These are phyloP conservation scores for Halichoerus grypus DNA, from an alignment of 2,113 vertebrate species.

Conservation along the genomic window DNA sequence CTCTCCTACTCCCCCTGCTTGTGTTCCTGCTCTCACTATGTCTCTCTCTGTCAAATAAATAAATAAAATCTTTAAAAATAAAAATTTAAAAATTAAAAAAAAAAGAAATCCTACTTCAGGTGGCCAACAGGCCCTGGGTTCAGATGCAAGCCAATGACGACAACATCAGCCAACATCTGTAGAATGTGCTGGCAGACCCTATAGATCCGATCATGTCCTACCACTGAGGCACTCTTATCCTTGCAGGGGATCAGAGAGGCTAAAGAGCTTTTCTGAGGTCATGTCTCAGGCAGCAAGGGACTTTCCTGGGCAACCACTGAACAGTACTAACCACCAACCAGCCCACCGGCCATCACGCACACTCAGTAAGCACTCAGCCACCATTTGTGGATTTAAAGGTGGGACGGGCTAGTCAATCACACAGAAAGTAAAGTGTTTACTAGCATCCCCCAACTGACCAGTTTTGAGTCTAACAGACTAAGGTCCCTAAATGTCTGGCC, in stretches of 20 bases:
- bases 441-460: neutral
- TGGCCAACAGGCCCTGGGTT: neutral
- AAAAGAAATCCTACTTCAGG: neutral
- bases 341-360: rapidly evolving
- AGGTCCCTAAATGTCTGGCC: neutral
- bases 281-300: too few relatives aligned
- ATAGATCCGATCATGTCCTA: neutral
- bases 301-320: neutral
- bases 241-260: neutral
- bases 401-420: neutral
- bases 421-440: neutral
- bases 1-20: too few relatives aligned
- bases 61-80: too few relatives aligned
- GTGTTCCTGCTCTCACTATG: too few relatives aligned
- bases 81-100: too few relatives aligned
- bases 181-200: neutral
- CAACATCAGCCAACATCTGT: neutral
- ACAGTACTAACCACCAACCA: neutral
- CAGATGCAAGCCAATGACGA: neutral
- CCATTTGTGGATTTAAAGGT: neutral
- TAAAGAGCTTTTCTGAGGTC: neutral
- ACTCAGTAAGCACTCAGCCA: neutral
- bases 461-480: neutral
- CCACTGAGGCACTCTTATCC: neutral
- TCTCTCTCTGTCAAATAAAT: too few relatives aligned